Evolutionary conservation across 37 sponge, comb jelly and placozoan genomes (phyloP), one percentile per base, ranked within the genome.

Genomic region (Oscarella lobularis): DNA sequence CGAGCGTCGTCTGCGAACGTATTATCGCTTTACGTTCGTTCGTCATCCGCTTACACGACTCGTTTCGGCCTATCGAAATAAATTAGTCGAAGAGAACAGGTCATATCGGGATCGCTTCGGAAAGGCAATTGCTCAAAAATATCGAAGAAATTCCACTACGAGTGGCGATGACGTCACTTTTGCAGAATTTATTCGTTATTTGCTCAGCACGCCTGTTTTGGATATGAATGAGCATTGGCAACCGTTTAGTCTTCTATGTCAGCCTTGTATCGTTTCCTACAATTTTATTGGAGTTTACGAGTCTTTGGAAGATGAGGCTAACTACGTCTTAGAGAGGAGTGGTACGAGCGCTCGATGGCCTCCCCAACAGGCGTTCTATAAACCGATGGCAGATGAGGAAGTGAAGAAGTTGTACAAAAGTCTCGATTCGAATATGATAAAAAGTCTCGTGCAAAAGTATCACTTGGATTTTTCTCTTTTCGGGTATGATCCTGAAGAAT

Each of bases 11-110:
- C 74, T 83, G 1, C 79, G 75, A 32, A 80, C 67, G 48, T 88
- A 88, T 67, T 88, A 84, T 74, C 83, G 84, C 39, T 88, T 88
- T 55, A 77, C 80, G 82, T 88, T 88, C 55, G 76, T 88, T 14
- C 78, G 88, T 0, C 73, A 88, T 31, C 88, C 88, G 36, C 37
- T 77, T 3, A 81, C 80, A 36, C 36, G 88, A 35, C 9, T 88
- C 65, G 34, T 84, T 27, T 88, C 88, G 40, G 88, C 85, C 60
- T 88, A 40, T 41, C 30, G 78, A 4, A 81, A 84, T 82, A 88
- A 88, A 40, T 75, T 88, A 20, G 69, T 75, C n/a, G 78, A 81
- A 1, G n/a, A n/a, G n/a, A 78, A 75, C 35, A 60, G 35, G 2
- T 72, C 68, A 29, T 78, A 75, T 37, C 75, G 77, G 67, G 34